Base-by-base conservation (phyloP, 2,888 invertebrate genomes). In the Phorcus lineatus region DNA sequence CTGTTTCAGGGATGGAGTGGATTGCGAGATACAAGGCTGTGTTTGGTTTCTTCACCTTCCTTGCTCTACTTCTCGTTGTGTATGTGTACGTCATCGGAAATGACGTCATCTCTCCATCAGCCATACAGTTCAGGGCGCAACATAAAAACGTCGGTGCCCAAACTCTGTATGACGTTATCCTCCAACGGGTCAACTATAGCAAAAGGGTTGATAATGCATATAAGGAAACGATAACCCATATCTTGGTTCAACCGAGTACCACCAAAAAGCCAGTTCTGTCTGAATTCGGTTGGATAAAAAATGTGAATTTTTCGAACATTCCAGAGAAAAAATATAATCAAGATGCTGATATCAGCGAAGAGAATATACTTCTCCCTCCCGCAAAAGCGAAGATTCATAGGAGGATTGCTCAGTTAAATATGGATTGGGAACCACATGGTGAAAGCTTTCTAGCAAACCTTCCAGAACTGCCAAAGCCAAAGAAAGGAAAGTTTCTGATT, bases 401-500 rank as follows among this genome's bases (percentile, higher is more conserved):
- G 24, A 24, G 62, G 7, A 62, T 62, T 62, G 62, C 62, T 28
- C 62, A 62, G 17, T 28, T 62, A 1, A 62, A 28, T 24, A 24
- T 62, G 22, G 24, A 62, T 16, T 28, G 17, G 17, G 62, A 62
- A 28, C 16, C 62, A 4, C 16, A 62, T 2, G 6, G 28, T 3
- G 62, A 62, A 13, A 62, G 62, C 62, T 62, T 62, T 17, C 24
- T 62, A 28, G 62, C 24, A 62, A 24, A 24, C 28, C 62, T 62
- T 62, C 62, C 62, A 2, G 62, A 28, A 4, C 62, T 74, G n/a
- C 74, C 74, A 0, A 24, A 52, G 24, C 74, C 74, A 52, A 52
- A 52, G 22, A 74, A 74, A 22, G 47, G 24, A 7, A 79, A 62
- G n/a, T 79, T 57, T 57, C 28, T 79, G 3, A 74, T 79, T 17